Percentiles rank a stretch among this genome's conserved stretches.
Conservation (phyloP, 2,888 invertebrate genomes). For the Microchrysa polita region DNA sequence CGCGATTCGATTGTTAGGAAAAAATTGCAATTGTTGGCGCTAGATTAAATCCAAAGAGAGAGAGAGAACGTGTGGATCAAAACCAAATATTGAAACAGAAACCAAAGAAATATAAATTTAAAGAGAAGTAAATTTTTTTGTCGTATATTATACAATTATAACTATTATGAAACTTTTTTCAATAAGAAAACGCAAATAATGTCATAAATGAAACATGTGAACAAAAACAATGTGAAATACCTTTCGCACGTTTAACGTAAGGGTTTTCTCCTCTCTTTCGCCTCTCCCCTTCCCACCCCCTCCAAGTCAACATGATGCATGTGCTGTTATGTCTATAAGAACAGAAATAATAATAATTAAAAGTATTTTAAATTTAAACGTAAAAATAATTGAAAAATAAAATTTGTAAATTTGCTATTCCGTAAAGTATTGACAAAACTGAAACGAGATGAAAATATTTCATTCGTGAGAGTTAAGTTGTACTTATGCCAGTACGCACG, state of each 20-base stretch:
- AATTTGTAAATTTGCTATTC: no score
- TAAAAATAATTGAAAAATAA: no score
- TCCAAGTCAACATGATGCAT: no score
- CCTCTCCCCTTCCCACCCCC: not conserved
- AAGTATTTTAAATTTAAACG: no score
- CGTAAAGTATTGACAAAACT: no score
- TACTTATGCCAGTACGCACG: no score
- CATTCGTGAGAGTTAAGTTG: no score
- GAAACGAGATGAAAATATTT: no score
- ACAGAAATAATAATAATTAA: no score
- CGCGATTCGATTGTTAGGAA: conserved; percentile 76
- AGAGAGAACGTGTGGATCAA: not conserved
- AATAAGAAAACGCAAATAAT: not conserved
- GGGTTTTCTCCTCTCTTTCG: no score
- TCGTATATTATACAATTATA: not conserved
- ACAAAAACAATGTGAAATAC: conserved; percentile 5
- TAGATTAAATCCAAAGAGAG: conserved; percentile 56
- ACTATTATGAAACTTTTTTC: conserved; percentile 25
- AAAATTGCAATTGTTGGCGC: conserved; percentile 72
- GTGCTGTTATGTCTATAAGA: no score
- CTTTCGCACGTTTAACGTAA: conserved; percentile 36
- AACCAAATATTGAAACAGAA: not conserved
- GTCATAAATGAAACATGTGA: no score
- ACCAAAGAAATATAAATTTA: not conserved
- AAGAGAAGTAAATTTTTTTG: conserved; percentile 13